A percentile compares a stretch with the other conserved stretches of the same genome.
Conservation (phyloP, 2,113 vertebrate species). For the Sula dactylatra region DNA sequence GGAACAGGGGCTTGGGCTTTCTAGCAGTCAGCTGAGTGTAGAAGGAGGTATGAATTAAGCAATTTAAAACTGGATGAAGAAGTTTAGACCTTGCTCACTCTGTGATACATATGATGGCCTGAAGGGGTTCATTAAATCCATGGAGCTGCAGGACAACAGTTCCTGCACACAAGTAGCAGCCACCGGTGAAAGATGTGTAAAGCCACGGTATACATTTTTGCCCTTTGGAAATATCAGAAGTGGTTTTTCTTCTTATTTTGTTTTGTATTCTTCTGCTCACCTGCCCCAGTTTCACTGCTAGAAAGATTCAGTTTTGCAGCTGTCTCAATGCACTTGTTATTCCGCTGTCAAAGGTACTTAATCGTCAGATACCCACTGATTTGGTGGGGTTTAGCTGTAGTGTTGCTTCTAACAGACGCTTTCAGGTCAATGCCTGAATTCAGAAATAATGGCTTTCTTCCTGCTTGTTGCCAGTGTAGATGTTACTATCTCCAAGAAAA, state of each 20-base stretch:
- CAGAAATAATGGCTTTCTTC: not conserved
- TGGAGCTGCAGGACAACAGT: not conserved
- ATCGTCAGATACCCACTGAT: not conserved
- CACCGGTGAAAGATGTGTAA: not conserved
- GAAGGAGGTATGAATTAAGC: not conserved
- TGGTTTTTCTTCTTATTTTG: not conserved
- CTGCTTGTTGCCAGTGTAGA: not conserved
- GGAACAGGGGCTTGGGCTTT: not conserved
- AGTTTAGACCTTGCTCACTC: not conserved
- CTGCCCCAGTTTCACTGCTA: not conserved
- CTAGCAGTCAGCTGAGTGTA: not conserved
- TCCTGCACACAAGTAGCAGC: not conserved
- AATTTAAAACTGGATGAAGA: not conserved
- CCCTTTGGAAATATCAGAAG: not conserved
- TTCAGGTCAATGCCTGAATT: not conserved
- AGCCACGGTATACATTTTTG: not conserved
- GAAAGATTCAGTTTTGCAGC: not conserved
- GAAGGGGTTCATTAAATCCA: not conserved
- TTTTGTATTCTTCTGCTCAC: not conserved
- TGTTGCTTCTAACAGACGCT: not conserved
- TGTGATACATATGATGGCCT: not conserved
- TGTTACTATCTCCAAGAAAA: not conserved
- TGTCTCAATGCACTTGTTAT: not conserved
- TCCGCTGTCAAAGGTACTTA: not conserved
- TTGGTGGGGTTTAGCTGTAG: not conserved